A percentile compares a stretch with the other conserved stretches of the same genome.
Conservation (phyloP, 2,888 invertebrate species). For the Coleophora flavipennella region DNA sequence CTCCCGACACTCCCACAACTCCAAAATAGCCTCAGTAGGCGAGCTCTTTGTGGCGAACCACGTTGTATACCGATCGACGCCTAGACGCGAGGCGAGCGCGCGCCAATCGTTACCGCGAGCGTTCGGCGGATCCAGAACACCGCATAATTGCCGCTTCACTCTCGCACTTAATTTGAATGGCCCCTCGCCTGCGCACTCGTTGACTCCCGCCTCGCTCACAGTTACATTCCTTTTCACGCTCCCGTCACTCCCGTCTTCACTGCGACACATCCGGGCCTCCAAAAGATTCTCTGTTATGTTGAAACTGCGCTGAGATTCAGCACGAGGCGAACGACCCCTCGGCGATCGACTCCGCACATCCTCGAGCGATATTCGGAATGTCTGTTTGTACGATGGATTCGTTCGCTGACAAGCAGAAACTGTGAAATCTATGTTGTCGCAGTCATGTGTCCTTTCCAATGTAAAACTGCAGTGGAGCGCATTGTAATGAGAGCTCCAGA, state of each 20-base stretch:
- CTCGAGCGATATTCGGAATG: conserved; percentile 62
- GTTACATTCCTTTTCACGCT: conserved; percentile 67
- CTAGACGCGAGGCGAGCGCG: conserved; percentile 92
- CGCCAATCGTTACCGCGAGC: conserved; percentile 97
- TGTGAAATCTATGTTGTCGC: conserved; percentile 61
- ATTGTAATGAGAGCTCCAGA: conserved; percentile 90
- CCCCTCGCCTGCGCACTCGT: conserved; percentile 73
- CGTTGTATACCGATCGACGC: conserved; percentile 95
- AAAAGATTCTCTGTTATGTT: conserved; percentile 64
- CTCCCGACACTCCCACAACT: conserved; percentile 95
- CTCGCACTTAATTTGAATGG: conserved; percentile 74
- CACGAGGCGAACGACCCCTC: conserved; percentile 59
- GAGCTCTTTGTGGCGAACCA: conserved; percentile 98
- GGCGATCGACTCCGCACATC: conserved; percentile 61
- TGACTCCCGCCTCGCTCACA: conserved; percentile 74
- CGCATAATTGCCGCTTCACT: conserved; percentile 68
- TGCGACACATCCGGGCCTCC: conserved; percentile 60
- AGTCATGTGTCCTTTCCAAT: conserved; percentile 78
- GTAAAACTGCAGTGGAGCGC: conserved; percentile 94
- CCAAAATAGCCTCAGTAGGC: conserved; percentile 96
- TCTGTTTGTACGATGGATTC: conserved; percentile 65
- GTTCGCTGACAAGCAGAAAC: conserved; percentile 62
- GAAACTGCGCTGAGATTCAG: conserved; percentile 60
- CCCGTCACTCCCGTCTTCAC: conserved; percentile 61
- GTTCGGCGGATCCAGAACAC: conserved; percentile 92